Base-by-base conservation (phyloP, 2,888 invertebrate species). In the Caenorhabditis wallacei region DNA sequence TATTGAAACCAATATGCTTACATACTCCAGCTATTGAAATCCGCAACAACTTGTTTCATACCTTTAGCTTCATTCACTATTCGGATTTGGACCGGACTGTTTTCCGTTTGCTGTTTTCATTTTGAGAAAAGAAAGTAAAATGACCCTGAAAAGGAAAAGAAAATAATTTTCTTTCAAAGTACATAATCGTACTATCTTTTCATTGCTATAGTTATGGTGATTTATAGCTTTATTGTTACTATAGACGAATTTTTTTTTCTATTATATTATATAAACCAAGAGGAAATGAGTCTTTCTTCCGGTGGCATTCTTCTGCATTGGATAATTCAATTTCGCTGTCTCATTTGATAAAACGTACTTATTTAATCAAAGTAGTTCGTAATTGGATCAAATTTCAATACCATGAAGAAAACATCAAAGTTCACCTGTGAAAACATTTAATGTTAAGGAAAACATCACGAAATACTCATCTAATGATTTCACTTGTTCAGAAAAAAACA, bases 1-100 rank as follows among this genome's bases (percentile, higher is more conserved):
- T 75, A 59, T 74, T 75, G 66, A 66, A 66, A 71, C 61, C 63
- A 63, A 63, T 72, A 75, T 75, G 66, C 74, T 74, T 74, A 46
- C 64, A 64, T 56, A 56, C 64, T 46, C 57, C 56, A 43, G n/a
- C 4, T 40, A 5, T 13, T 5, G 10, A 40, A 48, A 48, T 7
- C 57, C 48, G 59, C 40, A 37, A 70, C 57, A 66, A 75, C 75
- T 75, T 51, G 75, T 75, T 75, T 75, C 75, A 75, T 57, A 66
- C 74, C 74, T 64, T 64, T 53, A 68, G 68, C 40, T 68, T 53
- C n/a, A 46, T 30, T 7, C 18, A n/a, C 10, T 13, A 10, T 66
- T 30, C n/a, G 40, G 46, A 40, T 69, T 24, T 20, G 26, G 13
- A 46, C 16, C 40, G 10, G 26, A 48, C 7, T 35, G 35, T 10